phyloP scores from a whole-genome alignment of 2,797 vertebrate genomes.

The Kryptopterus vitreolus region DNA sequence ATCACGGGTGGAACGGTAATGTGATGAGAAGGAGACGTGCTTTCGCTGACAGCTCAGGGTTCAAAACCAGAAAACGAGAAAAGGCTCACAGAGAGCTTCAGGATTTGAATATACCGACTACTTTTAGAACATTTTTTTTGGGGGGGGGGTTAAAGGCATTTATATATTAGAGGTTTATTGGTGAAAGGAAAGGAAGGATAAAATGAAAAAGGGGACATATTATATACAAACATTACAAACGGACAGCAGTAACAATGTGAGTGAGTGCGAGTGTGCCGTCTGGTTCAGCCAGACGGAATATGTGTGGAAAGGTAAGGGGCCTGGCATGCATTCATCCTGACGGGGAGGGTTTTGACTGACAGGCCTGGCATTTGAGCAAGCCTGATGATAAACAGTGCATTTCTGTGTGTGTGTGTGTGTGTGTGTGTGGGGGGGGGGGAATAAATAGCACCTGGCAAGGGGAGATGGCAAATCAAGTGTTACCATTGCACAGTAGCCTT shows the following conservation, averaged over 20 bases:
- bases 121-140: conserved; percentile 2
- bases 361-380: conserved; percentile 76
- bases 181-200: no score
- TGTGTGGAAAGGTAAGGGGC: conserved; percentile 71
- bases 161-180: background rate
- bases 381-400: conserved; percentile 70
- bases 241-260: conserved; percentile 16
- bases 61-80: background rate
- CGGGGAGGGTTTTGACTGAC: conserved; percentile 68
- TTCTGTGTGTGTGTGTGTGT: no score
- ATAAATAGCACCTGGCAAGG: conserved; percentile 65
- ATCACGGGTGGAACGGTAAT: conserved; percentile 32
- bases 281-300: conserved; percentile 52
- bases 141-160: background rate
- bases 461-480: conserved; percentile 35
- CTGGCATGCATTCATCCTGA: conserved; percentile 61
- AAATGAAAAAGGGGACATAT: no score
- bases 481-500: conserved; percentile 11
- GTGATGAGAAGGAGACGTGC: conserved; percentile 18
- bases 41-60: conserved; percentile 12
- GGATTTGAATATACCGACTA: background rate
- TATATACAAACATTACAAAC: background rate
- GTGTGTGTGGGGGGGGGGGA: no score
- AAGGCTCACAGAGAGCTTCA: conserved; percentile 21
- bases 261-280: background rate